Evolutionary conservation across 2,797 vertebrate species (phyloP).

Genomic region (Malacoraja senta): DNA sequence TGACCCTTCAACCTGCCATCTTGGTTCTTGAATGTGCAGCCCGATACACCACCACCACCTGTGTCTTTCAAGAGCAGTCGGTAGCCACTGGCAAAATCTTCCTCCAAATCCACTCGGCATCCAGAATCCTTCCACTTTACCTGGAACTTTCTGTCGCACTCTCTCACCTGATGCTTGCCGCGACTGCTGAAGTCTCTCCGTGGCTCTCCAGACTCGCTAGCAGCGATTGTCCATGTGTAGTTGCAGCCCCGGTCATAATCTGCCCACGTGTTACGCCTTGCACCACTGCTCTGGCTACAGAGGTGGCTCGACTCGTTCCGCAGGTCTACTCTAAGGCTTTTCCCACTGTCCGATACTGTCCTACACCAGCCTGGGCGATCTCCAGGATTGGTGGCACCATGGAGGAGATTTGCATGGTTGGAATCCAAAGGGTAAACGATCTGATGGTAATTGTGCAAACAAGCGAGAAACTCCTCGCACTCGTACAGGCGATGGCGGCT

Average conservation of each 20-base stretch:
- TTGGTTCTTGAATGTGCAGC: not conserved
- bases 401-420: slow-evolving; percentile 45
- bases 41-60: not conserved
- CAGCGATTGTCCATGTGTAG: slow-evolving; percentile 42
- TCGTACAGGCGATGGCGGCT: not conserved
- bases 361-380: slow-evolving; percentile 36
- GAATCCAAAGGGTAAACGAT: not conserved
- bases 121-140: slow-evolving; percentile 40
- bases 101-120: not conserved
- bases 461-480: not conserved
- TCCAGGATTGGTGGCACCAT: not conserved
- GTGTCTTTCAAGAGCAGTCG: not conserved
- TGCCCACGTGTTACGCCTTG: slow-evolving; percentile 17
- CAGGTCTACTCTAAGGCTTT: slow-evolving; percentile 39
- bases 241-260: slow-evolving; percentile 31
- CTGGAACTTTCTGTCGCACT: slow-evolving; percentile 38
- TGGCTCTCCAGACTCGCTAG: slow-evolving; percentile 32
- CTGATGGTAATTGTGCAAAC: slow-evolving; percentile 6
- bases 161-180: not conserved
- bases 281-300: slow-evolving; percentile 39
- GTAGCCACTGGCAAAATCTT: not conserved
- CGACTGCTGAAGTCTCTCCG: not conserved
- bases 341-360: slow-evolving; percentile 39
- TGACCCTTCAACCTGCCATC: not conserved
- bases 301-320: slow-evolving; percentile 33